phyloP scores from a whole-genome alignment of 1,140 invertebrate genomes.

The Drosophila leontia region DNA sequence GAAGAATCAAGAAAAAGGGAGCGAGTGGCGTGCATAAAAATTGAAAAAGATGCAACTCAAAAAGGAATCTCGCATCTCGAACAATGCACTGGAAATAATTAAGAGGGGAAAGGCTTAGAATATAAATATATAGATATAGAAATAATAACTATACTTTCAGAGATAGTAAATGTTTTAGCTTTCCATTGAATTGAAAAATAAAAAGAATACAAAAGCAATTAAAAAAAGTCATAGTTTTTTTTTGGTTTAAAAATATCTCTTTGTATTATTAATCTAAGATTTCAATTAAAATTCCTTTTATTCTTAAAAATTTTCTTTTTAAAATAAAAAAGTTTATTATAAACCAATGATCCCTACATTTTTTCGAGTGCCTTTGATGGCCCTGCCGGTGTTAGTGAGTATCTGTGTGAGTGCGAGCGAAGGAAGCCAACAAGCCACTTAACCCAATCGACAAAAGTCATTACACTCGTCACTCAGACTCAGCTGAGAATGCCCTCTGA shows the following conservation, averaged over 20 bases:
- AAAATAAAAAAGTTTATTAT: background rate
- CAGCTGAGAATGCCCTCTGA: slow-evolving; percentile 52
- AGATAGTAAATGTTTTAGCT: too few relatives aligned
- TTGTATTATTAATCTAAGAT: background rate
- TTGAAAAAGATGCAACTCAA: slow-evolving; percentile 76
- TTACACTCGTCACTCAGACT: slow-evolving; percentile 78
- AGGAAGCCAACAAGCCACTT: slow-evolving; percentile 82
- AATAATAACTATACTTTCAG: background rate
- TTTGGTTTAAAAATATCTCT: background rate
- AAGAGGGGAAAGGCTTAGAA: background rate
- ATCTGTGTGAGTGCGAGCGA: slow-evolving; percentile 51
- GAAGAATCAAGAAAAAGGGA: slow-evolving; percentile 42
- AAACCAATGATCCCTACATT: background rate
- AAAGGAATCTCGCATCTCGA: slow-evolving; percentile 62
- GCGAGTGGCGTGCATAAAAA: slow-evolving; percentile 73
- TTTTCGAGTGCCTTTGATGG: slow-evolving; percentile 39
- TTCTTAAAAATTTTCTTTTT: background rate
- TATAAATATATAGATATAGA: background rate
- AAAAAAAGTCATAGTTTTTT: background rate
- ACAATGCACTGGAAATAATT: slow-evolving; percentile 34
- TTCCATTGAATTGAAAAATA: background rate
- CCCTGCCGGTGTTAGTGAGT: slow-evolving; percentile 30
- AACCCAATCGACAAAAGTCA: slow-evolving; percentile 83
- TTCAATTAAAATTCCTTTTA: too few relatives aligned
- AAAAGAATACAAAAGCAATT: background rate